phyloP scores from a whole-genome alignment of 2,888 invertebrate genomes.

The Diogma glabrata region DNA sequence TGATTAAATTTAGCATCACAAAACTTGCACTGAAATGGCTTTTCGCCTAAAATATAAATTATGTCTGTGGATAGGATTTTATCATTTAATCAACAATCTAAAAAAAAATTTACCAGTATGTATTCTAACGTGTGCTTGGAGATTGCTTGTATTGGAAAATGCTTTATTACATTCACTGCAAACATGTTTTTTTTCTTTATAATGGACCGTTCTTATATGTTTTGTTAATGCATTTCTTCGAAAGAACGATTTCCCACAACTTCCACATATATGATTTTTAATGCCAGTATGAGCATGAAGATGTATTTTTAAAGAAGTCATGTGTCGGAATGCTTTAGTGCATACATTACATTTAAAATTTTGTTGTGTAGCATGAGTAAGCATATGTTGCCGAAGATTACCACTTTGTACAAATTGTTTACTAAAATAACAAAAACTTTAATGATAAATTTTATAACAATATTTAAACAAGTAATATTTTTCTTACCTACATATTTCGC shows the following conservation, averaged over 20 bases:
- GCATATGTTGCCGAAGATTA: slow-evolving; percentile 1
- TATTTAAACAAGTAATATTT: too few relatives aligned
- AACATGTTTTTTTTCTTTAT: neutral
- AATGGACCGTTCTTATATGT: slow-evolving; percentile 2
- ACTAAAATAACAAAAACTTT: neutral
- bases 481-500: slow-evolving; percentile 1
- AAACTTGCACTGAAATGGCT: slow-evolving; percentile 1
- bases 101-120: too few relatives aligned
- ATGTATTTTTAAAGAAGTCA: neutral
- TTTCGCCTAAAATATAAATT: too few relatives aligned
- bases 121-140: neutral
- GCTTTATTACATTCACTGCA: slow-evolving; percentile 4
- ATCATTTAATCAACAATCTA: too few relatives aligned
- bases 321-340: neutral
- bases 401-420: slow-evolving; percentile 5
- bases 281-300: neutral
- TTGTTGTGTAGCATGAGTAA: neutral
- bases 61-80: too few relatives aligned
- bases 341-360: neutral
- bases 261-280: slow-evolving; percentile 2
- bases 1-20: slow-evolving; percentile 6
- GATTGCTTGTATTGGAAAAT: slow-evolving; percentile 4
- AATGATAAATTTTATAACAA: too few relatives aligned
- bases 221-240: neutral
- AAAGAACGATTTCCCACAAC: slow-evolving; percentile 1